Conservation (phyloP, 2,113 vertebrate genomes). For the Coptodon bakossiorum region DNA sequence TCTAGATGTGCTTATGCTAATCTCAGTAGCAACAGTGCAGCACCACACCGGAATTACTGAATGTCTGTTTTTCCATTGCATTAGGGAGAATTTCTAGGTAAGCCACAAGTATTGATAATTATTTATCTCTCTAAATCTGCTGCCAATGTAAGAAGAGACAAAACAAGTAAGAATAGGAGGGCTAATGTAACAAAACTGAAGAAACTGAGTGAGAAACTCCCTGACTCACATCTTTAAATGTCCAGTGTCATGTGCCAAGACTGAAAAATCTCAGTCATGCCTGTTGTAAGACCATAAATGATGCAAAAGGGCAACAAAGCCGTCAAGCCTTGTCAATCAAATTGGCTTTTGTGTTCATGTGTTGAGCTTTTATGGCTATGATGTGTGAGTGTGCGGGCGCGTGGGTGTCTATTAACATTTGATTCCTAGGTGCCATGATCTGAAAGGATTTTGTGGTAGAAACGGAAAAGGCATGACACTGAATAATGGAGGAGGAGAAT, state of each 20-base stretch:
- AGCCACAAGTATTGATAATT: neutral
- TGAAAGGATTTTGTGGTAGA: constrained; percentile 58
- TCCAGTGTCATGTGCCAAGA: neutral
- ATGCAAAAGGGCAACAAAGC: constrained; percentile 35
- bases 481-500: constrained; percentile 53
- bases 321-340: constrained; percentile 35
- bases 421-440: constrained; percentile 50
- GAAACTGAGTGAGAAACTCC: constrained; percentile 18
- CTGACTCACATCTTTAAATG: constrained; percentile 6
- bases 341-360: neutral
- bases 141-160: neutral
- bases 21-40: neutral
- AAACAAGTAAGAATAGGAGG: neutral
- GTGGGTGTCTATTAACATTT: constrained; percentile 54
- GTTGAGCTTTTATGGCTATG: neutral
- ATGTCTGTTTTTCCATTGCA: neutral
- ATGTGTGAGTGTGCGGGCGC: neutral
- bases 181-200: constrained; percentile 6
- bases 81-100: neutral
- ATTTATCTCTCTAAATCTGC: constrained; percentile 16
- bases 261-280: constrained; percentile 14
- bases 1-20: neutral
- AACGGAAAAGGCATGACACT: constrained; percentile 42
- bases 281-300: constrained; percentile 31
- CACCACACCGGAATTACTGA: neutral